Evolutionary conservation across 2,797 vertebrate species (phyloP).

Genomic region (Platyrinchus mystaceus): DNA sequence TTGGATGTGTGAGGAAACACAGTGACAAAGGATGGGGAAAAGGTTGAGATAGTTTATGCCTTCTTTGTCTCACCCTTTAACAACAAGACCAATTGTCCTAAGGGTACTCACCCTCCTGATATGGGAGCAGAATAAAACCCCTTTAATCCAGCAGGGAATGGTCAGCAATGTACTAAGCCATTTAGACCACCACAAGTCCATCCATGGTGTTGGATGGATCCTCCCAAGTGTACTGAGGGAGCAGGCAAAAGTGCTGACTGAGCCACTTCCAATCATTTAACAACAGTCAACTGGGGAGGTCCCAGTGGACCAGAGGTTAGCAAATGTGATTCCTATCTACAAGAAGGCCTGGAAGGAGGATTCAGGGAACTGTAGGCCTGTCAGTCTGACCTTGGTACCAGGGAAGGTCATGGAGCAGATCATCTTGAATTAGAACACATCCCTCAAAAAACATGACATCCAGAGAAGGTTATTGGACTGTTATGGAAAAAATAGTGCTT

Average conservation of each 20-base stretch:
- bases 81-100: not conserved
- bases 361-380: not conserved
- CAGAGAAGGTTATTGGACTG: not conserved
- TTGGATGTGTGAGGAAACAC: accelerated
- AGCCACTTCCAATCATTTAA: not conserved
- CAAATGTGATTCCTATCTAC: not conserved
- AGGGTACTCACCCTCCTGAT: not conserved
- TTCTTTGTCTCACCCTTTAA: not conserved
- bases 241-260: not conserved
- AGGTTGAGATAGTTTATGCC: not conserved
- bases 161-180: not conserved
- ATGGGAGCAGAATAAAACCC: not conserved
- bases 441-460: not conserved
- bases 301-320: not conserved
- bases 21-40: not conserved
- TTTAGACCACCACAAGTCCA: not conserved
- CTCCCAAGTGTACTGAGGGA: not conserved
- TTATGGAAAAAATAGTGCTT: not conserved
- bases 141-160: not conserved
- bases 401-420: not conserved
- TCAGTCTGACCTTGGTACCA: not conserved
- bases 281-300: not conserved
- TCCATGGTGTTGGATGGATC: not conserved
- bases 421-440: not conserved
- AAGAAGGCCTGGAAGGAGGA: not conserved